Evolutionary conservation across 2,113 vertebrate genomes (phyloP).

Genomic region (Smithornis capensis): DNA sequence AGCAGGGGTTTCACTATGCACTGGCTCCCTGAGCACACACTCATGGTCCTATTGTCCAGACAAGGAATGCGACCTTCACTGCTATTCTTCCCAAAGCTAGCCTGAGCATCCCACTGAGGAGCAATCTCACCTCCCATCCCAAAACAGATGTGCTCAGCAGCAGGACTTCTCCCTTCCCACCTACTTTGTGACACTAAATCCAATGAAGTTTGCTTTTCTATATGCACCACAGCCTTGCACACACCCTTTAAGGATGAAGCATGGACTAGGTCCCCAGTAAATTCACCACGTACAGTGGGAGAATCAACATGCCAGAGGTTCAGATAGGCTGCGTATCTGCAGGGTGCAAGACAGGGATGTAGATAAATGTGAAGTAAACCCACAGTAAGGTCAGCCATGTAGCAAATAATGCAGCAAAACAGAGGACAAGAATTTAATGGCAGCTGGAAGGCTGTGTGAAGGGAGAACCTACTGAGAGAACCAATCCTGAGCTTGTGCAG

Average conservation of each 20-base stretch:
- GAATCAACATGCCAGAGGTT: not conserved
- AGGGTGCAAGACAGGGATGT: not conserved
- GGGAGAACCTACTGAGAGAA: not conserved
- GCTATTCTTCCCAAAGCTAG: not conserved
- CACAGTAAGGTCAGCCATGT: not conserved
- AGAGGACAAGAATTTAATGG: not conserved
- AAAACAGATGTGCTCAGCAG: not conserved
- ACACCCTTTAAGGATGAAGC: not conserved
- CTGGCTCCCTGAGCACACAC: not conserved
- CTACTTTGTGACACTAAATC: not conserved
- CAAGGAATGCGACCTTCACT: not conserved
- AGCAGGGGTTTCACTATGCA: not conserved
- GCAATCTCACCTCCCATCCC: not conserved
- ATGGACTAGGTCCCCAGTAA: not conserved
- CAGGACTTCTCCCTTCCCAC: not conserved
- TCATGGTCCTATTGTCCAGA: not conserved
- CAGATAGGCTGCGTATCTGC: not conserved
- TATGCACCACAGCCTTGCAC: not conserved
- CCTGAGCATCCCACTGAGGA: not conserved
- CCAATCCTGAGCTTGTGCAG: not conserved
- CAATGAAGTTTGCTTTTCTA: not conserved
- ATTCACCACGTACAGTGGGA: not conserved
- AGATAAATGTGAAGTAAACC: not conserved
- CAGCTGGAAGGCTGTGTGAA: not conserved
- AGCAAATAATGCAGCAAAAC: not conserved